Conservation (phyloP, 1,140 invertebrate species). For the Idris sp. region DNA sequence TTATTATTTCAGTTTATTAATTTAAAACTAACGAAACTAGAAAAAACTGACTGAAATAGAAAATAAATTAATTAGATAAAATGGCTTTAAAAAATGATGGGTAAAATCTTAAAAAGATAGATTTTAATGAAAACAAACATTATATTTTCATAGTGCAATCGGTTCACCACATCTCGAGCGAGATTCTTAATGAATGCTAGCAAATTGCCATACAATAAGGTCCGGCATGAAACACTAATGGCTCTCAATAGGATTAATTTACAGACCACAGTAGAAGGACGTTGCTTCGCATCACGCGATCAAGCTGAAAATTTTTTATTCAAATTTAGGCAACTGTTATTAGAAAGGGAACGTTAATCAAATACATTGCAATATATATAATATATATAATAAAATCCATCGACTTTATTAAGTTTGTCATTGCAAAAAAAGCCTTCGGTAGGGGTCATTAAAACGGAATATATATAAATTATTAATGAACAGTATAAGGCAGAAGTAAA, state of each 20-base stretch:
- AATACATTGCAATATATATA: no score
- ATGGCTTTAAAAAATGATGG: no score
- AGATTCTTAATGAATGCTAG: constrained; percentile 62
- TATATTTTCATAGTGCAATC: constrained; percentile 18
- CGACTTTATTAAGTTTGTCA: constrained; percentile 48
- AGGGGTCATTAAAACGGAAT: constrained; percentile 45
- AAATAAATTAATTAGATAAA: no score
- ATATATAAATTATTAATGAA: constrained; percentile 47
- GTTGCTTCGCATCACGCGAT: constrained; percentile 2
- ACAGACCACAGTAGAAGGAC: constrained; percentile 33
- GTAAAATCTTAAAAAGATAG: no score
- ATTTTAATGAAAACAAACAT: no score
- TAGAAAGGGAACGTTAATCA: constrained; percentile 2
- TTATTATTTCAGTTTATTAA: no score
- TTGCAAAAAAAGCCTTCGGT: constrained; percentile 44
- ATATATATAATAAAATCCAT: constrained; percentile 33
- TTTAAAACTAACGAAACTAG: no score
- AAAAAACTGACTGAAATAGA: no score
- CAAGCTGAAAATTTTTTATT: constrained; percentile 1
- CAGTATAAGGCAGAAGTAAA: constrained; percentile 34
- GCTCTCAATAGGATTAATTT: constrained; percentile 73
- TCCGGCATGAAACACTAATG: constrained; percentile 67
- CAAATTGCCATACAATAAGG: constrained; percentile 71
- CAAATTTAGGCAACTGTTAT: no score
- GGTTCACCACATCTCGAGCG: constrained; percentile 19